These are phyloP conservation scores for Salminus brasiliensis DNA, from an alignment of 2,113 vertebrate species.

Conservation along the genomic window DNA sequence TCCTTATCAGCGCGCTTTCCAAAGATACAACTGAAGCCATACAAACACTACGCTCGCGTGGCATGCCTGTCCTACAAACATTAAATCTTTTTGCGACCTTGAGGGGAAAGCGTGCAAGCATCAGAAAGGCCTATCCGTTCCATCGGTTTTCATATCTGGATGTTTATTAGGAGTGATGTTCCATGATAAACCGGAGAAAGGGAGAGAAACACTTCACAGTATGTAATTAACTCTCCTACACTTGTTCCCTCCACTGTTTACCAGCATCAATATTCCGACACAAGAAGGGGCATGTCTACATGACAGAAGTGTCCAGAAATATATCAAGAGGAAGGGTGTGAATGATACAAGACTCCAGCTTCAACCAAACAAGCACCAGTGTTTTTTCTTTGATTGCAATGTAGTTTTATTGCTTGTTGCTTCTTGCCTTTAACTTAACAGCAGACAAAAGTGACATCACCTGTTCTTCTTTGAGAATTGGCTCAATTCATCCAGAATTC, in stretches of 20 bases:
- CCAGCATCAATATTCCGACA: slow-evolving; percentile 45
- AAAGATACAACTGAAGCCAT: slow-evolving; percentile 31
- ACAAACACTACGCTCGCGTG: not conserved
- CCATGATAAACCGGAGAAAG: slow-evolving; percentile 54
- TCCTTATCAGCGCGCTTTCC: slow-evolving; percentile 26
- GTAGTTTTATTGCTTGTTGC: slow-evolving; percentile 32
- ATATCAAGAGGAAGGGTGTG: not conserved
- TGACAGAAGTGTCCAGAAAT: slow-evolving; percentile 61
- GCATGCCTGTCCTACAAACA: slow-evolving; percentile 1
- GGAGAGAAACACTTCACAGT: slow-evolving; percentile 64
- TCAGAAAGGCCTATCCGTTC: slow-evolving; percentile 23
- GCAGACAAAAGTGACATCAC: not conserved
- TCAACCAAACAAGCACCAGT: slow-evolving; percentile 26
- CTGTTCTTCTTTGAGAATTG: not conserved
- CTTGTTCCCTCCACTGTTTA: slow-evolving; percentile 34
- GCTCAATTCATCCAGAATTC: not conserved
- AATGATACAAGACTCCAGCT: slow-evolving; percentile 8
- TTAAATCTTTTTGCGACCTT: slow-evolving; percentile 25
- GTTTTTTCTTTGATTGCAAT: slow-evolving; percentile 28
- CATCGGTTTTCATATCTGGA: slow-evolving; percentile 64
- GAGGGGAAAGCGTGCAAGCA: slow-evolving; percentile 25
- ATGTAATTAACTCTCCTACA: slow-evolving; percentile 57
- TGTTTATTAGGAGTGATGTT: slow-evolving; percentile 75
- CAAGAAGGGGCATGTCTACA: slow-evolving; percentile 49
- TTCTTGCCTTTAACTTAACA: not conserved